A percentile compares a stretch with the other conserved stretches of the same genome.
Evolutionary conservation across 2,888 invertebrate genomes (phyloP).

Genomic region (Malacosoma neustria): DNA sequence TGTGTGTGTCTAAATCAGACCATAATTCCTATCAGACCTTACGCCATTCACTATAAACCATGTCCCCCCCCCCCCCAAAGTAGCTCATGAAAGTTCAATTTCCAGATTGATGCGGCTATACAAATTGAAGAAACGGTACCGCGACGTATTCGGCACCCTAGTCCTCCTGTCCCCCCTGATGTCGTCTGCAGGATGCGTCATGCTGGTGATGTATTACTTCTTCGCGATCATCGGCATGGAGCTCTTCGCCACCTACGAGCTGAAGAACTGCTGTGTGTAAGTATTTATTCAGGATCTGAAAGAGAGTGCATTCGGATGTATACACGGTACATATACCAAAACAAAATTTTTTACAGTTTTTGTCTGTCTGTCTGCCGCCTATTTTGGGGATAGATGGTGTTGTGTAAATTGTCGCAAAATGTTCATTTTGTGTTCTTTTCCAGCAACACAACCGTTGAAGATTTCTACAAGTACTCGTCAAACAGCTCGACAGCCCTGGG

Average conservation of each 20-base stretch:
- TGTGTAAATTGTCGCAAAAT: no score
- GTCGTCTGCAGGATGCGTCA: constrained; percentile 88
- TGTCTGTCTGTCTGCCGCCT: no score
- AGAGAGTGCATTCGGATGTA: no score
- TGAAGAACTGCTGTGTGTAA: constrained; percentile 89
- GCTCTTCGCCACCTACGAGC: constrained; percentile 82
- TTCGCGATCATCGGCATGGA: constrained; percentile 95
- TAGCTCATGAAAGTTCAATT: constrained; percentile 1
- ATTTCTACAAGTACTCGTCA: constrained; percentile 83
- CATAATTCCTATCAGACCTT: no score
- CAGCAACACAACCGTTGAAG: constrained; percentile 89
- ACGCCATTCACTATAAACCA: no score
- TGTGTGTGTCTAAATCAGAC: no score
- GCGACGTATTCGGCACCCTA: constrained; percentile 88
- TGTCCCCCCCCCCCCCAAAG: no score
- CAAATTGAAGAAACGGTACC: constrained; percentile 86
- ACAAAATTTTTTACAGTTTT: no score
- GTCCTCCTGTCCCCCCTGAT: constrained; percentile 88
- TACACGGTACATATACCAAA: no score
- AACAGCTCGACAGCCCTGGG: constrained; percentile 81
- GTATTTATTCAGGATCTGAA: constrained; percentile 31
- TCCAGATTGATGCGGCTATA: constrained; percentile 79
- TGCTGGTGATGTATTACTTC: constrained; percentile 90
- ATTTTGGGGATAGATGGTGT: no score
- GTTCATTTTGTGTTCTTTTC: not conserved